phyloP scores from a whole-genome alignment of 2,113 vertebrate genomes.

The Laterallus jamaicensis region DNA sequence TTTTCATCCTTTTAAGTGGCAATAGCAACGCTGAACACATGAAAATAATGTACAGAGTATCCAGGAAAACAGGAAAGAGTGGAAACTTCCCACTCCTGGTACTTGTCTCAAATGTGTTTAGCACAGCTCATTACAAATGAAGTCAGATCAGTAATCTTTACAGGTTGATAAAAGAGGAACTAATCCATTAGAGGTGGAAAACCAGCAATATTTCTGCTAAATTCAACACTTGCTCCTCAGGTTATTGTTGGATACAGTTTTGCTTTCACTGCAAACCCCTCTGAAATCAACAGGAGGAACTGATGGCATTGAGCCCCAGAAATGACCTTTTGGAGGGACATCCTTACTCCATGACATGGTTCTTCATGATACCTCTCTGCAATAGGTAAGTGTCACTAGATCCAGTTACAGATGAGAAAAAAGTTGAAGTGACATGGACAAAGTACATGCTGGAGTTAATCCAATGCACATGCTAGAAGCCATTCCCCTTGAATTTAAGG shows the following conservation, averaged over 20 bases:
- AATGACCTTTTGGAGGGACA: conserved; percentile 3
- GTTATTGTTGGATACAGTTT: neutral
- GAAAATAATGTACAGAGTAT: neutral
- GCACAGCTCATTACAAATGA: neutral
- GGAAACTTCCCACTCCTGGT: conserved; percentile 31
- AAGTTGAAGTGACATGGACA: neutral
- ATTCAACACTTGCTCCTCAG: neutral
- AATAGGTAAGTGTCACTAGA: neutral
- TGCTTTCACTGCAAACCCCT: neutral
- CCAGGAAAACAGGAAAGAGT: neutral
- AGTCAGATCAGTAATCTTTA: neutral
- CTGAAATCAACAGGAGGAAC: conserved; percentile 24
- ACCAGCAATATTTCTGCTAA: neutral
- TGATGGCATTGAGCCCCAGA: neutral
- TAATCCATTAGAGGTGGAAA: neutral
- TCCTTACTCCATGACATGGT: neutral
- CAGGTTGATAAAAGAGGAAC: neutral
- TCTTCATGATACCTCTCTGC: neutral
- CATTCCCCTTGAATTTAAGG: neutral
- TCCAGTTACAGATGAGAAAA: conserved; percentile 8
- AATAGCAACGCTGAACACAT: neutral
- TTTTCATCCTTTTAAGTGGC: neutral
- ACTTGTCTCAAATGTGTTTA: neutral
- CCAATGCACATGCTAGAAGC: neutral
- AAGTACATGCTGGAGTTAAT: neutral